Percentiles rank a stretch among this genome's conserved stretches.
Conservation (phyloP, 2,888 invertebrate genomes). For the Synanthedon tipuliformis region DNA sequence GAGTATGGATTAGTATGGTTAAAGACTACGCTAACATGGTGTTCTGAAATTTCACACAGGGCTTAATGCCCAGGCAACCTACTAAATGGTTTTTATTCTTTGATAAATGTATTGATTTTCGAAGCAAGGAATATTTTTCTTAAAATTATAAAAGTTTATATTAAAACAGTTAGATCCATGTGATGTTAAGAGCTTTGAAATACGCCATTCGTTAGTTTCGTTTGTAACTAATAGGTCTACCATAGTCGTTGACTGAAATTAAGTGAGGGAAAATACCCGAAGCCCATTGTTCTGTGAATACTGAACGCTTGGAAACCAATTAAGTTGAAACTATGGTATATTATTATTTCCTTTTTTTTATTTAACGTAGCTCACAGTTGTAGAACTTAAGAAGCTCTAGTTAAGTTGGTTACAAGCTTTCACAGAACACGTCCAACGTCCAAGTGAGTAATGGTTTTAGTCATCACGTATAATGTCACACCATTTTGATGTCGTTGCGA, state of each 20-base stretch:
- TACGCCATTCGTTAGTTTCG: conserved; percentile 15
- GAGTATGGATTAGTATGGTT: no score
- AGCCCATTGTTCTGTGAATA: conserved; percentile 20
- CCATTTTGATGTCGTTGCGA: conserved; percentile 5
- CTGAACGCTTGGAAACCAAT: conserved; percentile 14
- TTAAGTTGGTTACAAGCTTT: conserved; percentile 10
- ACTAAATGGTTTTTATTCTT: no score
- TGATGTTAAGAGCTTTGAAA: no score
- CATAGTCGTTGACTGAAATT: not conserved
- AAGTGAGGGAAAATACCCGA: conserved; percentile 6
- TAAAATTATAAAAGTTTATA: no score
- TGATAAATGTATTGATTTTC: no score
- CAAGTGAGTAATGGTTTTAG: conserved; percentile 23
- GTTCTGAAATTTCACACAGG: no score
- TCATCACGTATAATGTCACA: conserved; percentile 7
- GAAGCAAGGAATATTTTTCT: no score
- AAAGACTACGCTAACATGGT: no score
- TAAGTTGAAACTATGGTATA: not conserved
- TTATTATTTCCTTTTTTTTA: conserved; percentile 4
- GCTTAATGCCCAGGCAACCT: no score
- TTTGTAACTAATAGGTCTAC: not conserved
- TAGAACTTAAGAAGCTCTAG: conserved; percentile 7
- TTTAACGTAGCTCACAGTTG: conserved; percentile 6
- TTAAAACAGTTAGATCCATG: no score
- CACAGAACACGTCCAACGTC: conserved; percentile 11